Base-by-base conservation (phyloP, 1,140 invertebrate species). In the Micrasema longulum region DNA sequence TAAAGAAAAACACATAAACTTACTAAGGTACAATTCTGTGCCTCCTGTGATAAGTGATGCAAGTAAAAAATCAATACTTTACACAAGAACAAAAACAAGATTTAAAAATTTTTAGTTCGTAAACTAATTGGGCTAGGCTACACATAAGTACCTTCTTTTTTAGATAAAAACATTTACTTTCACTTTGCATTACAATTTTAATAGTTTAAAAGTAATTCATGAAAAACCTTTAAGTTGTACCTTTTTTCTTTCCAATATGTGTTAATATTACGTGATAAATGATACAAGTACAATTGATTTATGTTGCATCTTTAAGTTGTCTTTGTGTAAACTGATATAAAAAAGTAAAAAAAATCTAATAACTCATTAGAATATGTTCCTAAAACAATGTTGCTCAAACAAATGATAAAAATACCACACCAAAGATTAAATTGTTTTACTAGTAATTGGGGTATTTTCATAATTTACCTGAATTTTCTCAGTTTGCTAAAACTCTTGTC, bases 251-350 rank as follows among this genome's bases (percentile, higher is more conserved):
- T 11, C 2, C n/a, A n/a, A 45, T 45, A 45, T 45, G 41, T 45
- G 41, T 45, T 45, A 5, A 45, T 5, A 45, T 45, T 45, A 45
- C 41, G 41, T 45, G 41, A 6, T 45, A 45, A 45, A 16, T 45
- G 41, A 45, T 45, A 12, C n/a, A n/a, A n/a, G n/a, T 45, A 45
- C 41, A 45, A 11, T 45, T 45, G 12, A 45, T 5, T 45, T 45
- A 45, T 45, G 12, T 45, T 45, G 41, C 41, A 45, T 11, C 41
- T 45, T 5, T 45, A 45, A 45, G 41, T 45, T 45, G 41, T 45
- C 41, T 45, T 45, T 45, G 41, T 45, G 41, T 45, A 45, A 45
- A 45, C 41, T 45, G 41, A 45, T 45, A 45, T 45, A 45, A n/a
- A n/a, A n/a, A n/a, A n/a, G n/a, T n/a, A n/a, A n/a, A n/a, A n/a